Evolutionary conservation across 2,888 invertebrate species (phyloP).

Genomic region (Itoplectis maculator): DNA sequence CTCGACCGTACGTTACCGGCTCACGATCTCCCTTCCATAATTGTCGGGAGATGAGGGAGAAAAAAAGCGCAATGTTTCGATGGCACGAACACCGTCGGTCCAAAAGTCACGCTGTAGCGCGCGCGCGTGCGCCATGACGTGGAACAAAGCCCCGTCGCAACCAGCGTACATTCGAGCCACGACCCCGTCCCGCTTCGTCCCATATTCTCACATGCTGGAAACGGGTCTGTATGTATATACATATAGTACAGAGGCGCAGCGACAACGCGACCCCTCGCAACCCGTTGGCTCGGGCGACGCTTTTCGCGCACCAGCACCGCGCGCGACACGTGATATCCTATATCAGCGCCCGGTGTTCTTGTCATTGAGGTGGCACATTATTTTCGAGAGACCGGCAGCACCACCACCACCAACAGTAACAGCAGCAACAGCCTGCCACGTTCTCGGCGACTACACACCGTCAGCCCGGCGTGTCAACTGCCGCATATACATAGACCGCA

Average conservation of each 20-base stretch:
- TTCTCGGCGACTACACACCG: slow-evolving; percentile 25
- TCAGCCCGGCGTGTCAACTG: slow-evolving; percentile 33
- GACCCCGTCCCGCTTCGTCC: slow-evolving; percentile 61
- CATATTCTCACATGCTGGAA: slow-evolving; percentile 50
- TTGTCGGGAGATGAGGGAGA: neutral
- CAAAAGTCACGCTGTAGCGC: neutral
- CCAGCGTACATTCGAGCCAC: slow-evolving; percentile 67
- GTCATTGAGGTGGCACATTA: slow-evolving; percentile 64
- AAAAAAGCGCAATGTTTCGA: slow-evolving; percentile 4
- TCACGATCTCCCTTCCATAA: neutral
- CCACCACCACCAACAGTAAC: slow-evolving; percentile 32
- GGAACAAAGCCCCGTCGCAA: slow-evolving; percentile 57
- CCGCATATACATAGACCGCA: slow-evolving; percentile 33
- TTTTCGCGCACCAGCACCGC: slow-evolving; percentile 51
- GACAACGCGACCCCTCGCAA: slow-evolving; percentile 32
- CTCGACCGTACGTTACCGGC: too few relatives aligned
- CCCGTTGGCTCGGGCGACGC: slow-evolving; percentile 40
- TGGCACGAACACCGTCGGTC: neutral
- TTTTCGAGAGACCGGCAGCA: slow-evolving; percentile 58
- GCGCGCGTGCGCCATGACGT: neutral
- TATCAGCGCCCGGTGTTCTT: slow-evolving; percentile 60
- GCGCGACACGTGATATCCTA: slow-evolving; percentile 51
- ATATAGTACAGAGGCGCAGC: too few relatives aligned
- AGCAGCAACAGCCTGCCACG: slow-evolving; percentile 35
- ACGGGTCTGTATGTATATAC: neutral